A percentile compares a stretch with the other conserved stretches of the same genome.
Evolutionary conservation across 2,888 invertebrate genomes (phyloP).

Genomic region (Trichopoda pennipes): DNA sequence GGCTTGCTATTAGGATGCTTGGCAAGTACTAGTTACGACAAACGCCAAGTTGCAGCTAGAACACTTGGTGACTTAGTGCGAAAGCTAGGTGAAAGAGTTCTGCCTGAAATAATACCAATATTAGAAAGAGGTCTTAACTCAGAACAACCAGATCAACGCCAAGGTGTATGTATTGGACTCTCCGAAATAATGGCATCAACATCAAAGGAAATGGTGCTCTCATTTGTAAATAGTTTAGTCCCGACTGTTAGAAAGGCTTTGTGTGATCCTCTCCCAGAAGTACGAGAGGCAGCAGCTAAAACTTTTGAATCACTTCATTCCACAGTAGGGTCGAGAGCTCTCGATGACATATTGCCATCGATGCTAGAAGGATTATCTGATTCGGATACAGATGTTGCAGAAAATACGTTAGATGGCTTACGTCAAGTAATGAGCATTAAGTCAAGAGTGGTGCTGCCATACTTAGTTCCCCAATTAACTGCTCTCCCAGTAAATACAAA

Average conservation of each 20-base stretch:
- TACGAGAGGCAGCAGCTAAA: slow-evolving; percentile 95
- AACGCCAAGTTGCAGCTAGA: slow-evolving; percentile 96
- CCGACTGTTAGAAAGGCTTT: slow-evolving; percentile 97
- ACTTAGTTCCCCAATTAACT: slow-evolving; percentile 96
- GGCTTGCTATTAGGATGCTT: slow-evolving; percentile 94
- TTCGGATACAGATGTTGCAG: slow-evolving; percentile 89
- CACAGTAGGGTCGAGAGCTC: slow-evolving; percentile 94
- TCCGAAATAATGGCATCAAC: slow-evolving; percentile 99
- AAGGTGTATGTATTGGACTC: slow-evolving; percentile 98
- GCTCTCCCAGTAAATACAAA: slow-evolving; percentile 94
- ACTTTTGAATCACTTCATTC: slow-evolving; percentile 98
- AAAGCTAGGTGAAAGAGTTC: slow-evolving; percentile 97
- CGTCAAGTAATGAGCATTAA: slow-evolving; percentile 98
- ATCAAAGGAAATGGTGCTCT: slow-evolving; percentile 95
- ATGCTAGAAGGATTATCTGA: slow-evolving; percentile 90
- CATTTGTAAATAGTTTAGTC: slow-evolving; percentile 92
- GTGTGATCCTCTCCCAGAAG: slow-evolving; percentile 95
- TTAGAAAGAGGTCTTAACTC: slow-evolving; percentile 95
- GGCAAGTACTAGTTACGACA: slow-evolving; percentile 97
- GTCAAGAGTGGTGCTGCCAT: slow-evolving; percentile 96
- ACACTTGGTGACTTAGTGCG: slow-evolving; percentile 98
- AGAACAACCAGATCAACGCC: slow-evolving; percentile 95
- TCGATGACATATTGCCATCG: slow-evolving; percentile 97
- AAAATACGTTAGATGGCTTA: slow-evolving; percentile 96
- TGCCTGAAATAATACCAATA: slow-evolving; percentile 99